Evolutionary conservation across 2,113 vertebrate genomes (phyloP).

Genomic region (Sceloporus undulatus): DNA sequence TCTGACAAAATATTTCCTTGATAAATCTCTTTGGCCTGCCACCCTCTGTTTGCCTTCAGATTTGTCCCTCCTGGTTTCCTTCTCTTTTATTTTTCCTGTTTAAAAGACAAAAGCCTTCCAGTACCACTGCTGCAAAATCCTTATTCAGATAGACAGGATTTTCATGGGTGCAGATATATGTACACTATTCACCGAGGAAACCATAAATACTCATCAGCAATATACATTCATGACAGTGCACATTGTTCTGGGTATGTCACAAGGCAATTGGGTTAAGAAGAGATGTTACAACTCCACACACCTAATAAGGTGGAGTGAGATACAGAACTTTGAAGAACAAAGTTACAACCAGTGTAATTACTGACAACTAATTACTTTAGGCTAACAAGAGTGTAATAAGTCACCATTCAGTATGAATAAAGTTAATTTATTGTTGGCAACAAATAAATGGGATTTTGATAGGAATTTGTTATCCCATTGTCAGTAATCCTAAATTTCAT

Average conservation of each 20-base stretch:
- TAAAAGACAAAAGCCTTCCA: not conserved
- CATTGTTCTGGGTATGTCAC: not conserved
- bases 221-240: not conserved
- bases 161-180: not conserved
- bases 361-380: no score
- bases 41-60: not conserved
- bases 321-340: no score
- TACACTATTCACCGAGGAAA: not conserved
- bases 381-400: no score
- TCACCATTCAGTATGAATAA: no score
- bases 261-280: not conserved
- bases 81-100: not conserved
- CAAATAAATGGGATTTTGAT: no score
- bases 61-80: slow-evolving; percentile 34
- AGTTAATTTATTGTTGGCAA: no score
- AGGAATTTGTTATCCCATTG: no score
- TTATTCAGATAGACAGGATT: not conserved
- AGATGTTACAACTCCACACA: not conserved
- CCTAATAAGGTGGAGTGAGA: no score
- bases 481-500: no score
- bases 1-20: slow-evolving; percentile 76
- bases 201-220: not conserved
- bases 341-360: no score
- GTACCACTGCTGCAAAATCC: not conserved
- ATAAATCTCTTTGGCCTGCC: slow-evolving; percentile 60